Percentiles rank a stretch among this genome's conserved stretches.
phyloP scores from a whole-genome alignment of 2,113 vertebrate genomes.

The Platycercus adscitus region DNA sequence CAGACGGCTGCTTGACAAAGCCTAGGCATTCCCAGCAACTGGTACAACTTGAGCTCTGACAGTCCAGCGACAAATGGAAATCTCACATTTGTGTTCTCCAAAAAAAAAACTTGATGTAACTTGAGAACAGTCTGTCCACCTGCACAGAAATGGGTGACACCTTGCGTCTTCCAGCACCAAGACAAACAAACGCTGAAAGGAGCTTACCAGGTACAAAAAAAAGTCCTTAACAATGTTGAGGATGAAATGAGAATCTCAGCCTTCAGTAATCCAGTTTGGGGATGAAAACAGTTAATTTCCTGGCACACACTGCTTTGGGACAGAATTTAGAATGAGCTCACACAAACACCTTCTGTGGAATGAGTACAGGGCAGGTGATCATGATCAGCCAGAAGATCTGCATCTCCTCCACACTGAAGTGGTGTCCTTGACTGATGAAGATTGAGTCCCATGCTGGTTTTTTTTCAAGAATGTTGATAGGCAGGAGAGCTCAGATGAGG shows the following conservation, averaged over 20 bases:
- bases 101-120: background rate
- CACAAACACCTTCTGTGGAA: background rate
- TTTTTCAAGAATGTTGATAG: background rate
- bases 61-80: background rate
- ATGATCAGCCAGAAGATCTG: background rate
- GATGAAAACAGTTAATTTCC: background rate
- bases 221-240: background rate
- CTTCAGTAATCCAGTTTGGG: background rate
- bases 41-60: background rate
- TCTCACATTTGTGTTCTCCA: background rate
- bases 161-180: background rate
- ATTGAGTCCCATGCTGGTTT: fast-evolving
- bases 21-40: background rate
- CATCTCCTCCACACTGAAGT: background rate
- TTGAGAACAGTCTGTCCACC: background rate
- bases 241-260: background rate
- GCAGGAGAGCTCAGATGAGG: background rate
- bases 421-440: background rate
- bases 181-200: background rate
- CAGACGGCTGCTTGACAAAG: background rate
- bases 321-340: background rate
- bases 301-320: background rate
- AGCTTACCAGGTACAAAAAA: background rate
- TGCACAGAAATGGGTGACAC: background rate
- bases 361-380: background rate